Percentiles rank a stretch among this genome's conserved stretches.
phyloP scores from a whole-genome alignment of 2,797 vertebrate genomes.

The Siniperca obscura region DNA sequence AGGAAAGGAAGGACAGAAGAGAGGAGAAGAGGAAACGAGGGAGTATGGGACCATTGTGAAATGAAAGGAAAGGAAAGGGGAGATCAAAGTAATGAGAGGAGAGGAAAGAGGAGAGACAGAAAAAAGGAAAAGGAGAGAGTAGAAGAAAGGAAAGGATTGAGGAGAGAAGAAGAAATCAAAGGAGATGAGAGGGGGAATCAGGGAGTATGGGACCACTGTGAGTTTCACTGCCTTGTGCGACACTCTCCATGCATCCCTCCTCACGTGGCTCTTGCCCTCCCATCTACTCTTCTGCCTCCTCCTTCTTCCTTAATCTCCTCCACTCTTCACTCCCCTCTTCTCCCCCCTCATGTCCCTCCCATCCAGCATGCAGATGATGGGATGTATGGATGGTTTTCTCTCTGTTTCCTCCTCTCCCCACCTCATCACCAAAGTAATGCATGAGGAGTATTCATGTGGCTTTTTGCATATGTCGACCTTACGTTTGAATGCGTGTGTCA shows the following conservation, averaged over 20 bases:
- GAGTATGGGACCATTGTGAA: not conserved
- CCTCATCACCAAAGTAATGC: conserved; percentile 45
- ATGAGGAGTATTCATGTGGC: conserved; percentile 35
- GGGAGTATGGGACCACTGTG: conserved; percentile 18
- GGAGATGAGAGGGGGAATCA: conserved; percentile 18
- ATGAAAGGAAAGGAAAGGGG: not conserved
- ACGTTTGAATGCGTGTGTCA: conserved; percentile 30
- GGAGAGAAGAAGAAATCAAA: not conserved
- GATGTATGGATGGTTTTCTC: conserved; percentile 40
- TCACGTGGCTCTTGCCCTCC: conserved; percentile 30
- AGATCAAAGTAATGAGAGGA: not conserved
- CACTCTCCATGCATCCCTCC: conserved; percentile 33
- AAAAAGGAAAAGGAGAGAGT: not conserved
- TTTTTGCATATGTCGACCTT: conserved; percentile 27
- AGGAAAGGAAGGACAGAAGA: not conserved
- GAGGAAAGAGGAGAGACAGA: not conserved
- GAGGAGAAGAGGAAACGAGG: no score
- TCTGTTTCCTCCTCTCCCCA: conserved; percentile 27
- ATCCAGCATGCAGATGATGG: conserved; percentile 38
- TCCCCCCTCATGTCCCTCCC: not conserved
- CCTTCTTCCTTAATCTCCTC: conserved; percentile 21
- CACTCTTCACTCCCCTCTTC: not conserved
- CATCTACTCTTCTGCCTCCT: conserved; percentile 29
- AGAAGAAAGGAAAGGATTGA: not conserved
- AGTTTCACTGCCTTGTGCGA: conserved; percentile 17